phyloP scores from a whole-genome alignment of 2,888 invertebrate genomes.

The Pimpla rufipes region DNA sequence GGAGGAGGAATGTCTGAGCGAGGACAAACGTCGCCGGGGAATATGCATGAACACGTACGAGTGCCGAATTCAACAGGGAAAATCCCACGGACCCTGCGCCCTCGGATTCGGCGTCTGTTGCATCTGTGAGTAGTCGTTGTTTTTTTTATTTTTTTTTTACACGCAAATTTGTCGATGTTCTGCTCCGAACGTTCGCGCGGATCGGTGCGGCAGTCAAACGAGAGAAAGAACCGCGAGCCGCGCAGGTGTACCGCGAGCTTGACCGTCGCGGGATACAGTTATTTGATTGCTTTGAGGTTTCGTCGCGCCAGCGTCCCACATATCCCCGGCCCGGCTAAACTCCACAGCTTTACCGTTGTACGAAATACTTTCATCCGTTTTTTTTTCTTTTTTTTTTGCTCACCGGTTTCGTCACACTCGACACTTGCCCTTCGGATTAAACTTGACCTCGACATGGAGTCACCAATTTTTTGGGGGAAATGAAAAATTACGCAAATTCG shows the following conservation, averaged over 20 bases:
- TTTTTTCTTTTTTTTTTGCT: constrained; percentile 1
- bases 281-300: constrained; percentile 80
- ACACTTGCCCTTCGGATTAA: background rate
- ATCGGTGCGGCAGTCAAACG: constrained; percentile 59
- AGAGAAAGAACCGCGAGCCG: constrained; percentile 56
- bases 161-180: background rate
- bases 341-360: constrained; percentile 51
- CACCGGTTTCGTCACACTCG: background rate
- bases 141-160: background rate
- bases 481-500: no score
- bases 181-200: background rate
- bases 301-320: constrained; percentile 74
- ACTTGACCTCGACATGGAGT: background rate
- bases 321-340: constrained; percentile 65
- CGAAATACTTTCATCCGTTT: constrained; percentile 39
- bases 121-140: constrained; percentile 90
- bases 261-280: constrained; percentile 75
- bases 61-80: constrained; percentile 91
- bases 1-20: constrained; percentile 92
- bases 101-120: constrained; percentile 95
- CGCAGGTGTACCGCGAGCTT: constrained; percentile 52
- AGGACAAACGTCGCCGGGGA: constrained; percentile 90
- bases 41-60: constrained; percentile 94
- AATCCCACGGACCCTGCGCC: constrained; percentile 92
- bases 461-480: no score